These are phyloP conservation scores for Hozukius guyotensis DNA, from an alignment of 2,797 vertebrate genomes.

Conservation along the genomic window DNA sequence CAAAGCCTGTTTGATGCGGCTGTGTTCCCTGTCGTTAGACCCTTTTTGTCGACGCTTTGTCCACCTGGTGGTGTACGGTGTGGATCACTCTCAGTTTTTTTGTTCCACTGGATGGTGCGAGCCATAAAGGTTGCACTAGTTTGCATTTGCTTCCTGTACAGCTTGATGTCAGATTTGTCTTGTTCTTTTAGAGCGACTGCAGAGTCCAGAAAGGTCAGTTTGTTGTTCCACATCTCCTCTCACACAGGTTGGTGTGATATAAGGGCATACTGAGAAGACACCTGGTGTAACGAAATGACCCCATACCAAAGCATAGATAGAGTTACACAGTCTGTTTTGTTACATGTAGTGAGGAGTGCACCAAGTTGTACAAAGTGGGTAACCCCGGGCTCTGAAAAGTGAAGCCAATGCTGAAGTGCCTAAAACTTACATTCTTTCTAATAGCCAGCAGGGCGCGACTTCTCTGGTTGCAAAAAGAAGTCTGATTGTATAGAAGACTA, in stretches of 20 bases:
- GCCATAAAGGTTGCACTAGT: constrained; percentile 4
- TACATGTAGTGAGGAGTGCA: not conserved
- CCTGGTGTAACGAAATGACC: not conserved
- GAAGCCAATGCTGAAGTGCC: no score
- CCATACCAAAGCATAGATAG: not conserved
- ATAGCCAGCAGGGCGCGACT: no score
- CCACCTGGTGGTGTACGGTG: constrained; percentile 20
- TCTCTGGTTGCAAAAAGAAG: no score
- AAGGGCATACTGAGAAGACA: not conserved
- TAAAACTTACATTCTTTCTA: no score
- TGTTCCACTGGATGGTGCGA: constrained; percentile 9
- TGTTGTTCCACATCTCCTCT: constrained; percentile 14
- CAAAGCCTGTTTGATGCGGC: constrained; percentile 44
- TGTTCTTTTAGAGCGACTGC: not conserved
- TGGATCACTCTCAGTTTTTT: constrained; percentile 22
- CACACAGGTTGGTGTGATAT: constrained; percentile 2
- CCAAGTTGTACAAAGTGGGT: not conserved
- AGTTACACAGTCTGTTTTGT: not conserved
- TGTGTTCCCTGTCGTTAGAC: constrained; percentile 41
- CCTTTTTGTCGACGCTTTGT: constrained; percentile 36
- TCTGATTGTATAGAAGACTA: no score
- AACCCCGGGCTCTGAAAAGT: no score
- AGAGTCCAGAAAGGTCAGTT: constrained; percentile 30
- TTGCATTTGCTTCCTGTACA: constrained; percentile 26
- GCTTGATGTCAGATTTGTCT: constrained; percentile 1